Evolutionary conservation across 2,797 vertebrate genomes (phyloP).

Genomic region (Bradypus variegatus): DNA sequence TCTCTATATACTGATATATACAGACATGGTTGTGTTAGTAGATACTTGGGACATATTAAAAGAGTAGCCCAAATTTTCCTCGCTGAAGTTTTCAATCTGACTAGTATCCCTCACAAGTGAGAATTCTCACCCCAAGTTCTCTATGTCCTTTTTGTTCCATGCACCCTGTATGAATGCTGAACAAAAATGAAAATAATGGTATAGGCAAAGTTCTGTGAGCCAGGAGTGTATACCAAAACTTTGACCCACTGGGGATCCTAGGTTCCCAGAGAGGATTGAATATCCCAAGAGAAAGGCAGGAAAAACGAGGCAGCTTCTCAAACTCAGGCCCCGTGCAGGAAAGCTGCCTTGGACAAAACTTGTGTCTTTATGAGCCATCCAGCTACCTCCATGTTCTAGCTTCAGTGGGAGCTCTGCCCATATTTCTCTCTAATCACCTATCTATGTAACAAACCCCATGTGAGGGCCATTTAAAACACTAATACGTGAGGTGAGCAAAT

Average conservation of each 20-base stretch:
- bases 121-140: neutral
- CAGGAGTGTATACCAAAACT: neutral
- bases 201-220: neutral
- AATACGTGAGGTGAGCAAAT: neutral
- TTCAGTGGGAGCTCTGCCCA: neutral
- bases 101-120: neutral
- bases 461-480: neutral
- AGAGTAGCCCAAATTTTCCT: neutral
- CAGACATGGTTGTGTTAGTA: too few relatives aligned
- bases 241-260: too few relatives aligned
- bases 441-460: neutral
- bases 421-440: neutral
- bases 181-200: neutral
- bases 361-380: neutral
- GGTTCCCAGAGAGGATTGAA: neutral
- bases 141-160: neutral
- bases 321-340: neutral
- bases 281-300: neutral
- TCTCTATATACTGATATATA: neutral
- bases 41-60: neutral
- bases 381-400: neutral
- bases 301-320: neutral
- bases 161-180: neutral
- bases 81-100: neutral
- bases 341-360: neutral